These are phyloP conservation scores for Oligia strigilis DNA, from an alignment of 2,888 invertebrate species.

Conservation along the genomic window DNA sequence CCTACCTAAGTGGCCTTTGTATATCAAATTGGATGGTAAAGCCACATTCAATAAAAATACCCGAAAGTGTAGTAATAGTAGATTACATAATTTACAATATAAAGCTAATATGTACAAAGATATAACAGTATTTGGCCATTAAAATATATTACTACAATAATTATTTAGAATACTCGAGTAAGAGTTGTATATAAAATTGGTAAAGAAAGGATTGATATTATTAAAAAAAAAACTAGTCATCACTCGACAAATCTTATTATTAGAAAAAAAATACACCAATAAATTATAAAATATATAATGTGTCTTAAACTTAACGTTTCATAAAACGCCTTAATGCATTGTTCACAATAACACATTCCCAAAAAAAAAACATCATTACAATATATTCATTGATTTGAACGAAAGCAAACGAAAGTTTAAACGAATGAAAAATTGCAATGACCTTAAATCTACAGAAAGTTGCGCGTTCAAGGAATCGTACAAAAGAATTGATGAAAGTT, in stretches of 20 bases:
- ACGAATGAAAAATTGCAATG: conserved; percentile 23
- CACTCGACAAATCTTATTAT: neutral
- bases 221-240: conserved; percentile 31
- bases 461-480: conserved; percentile 16
- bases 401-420: neutral
- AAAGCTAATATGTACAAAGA: conserved; percentile 65
- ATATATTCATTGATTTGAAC: conserved; percentile 30
- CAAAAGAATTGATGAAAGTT: conserved; percentile 40
- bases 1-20: neutral
- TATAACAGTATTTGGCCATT: conserved; percentile 67
- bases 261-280: neutral
- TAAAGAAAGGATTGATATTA: conserved; percentile 51
- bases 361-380: conserved; percentile 33
- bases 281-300: neutral
- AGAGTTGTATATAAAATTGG: conserved; percentile 47
- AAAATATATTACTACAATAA: conserved; percentile 57
- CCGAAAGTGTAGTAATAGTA: conserved; percentile 41
- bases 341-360: conserved; percentile 5
- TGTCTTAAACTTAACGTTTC: too few species aligned
- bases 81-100: conserved; percentile 45
- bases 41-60: conserved; percentile 10
- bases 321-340: conserved; percentile 14
- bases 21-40: conserved; percentile 10
- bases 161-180: conserved; percentile 59
- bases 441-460: conserved; percentile 29